Base-by-base conservation (phyloP, 2,797 vertebrate genomes). In the Arrhamphus sclerolepis region DNA sequence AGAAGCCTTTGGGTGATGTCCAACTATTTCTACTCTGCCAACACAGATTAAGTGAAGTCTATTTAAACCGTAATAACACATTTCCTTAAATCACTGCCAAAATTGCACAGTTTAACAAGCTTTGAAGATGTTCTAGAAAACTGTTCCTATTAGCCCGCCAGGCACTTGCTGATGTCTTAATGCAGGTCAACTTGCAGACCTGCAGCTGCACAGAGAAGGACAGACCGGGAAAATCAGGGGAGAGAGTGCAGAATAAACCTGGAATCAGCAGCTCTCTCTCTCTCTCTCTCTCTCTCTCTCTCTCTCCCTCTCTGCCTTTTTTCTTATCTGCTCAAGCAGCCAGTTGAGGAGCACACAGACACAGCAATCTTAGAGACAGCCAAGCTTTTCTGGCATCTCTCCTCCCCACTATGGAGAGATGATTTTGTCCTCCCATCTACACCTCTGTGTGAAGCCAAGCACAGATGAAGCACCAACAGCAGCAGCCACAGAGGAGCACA, bases 71-170 rank as follows among this genome's bases (percentile, higher is more conserved):
- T 85, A 86, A 90, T 75, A 74, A 82, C 82, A 84, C 78, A 87
- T 90, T 91, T 92, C 83, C 80, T 89, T 75, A 89, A 87, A 90
- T 87, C 80, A 57, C 77, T 79, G 89, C 90, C 89, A 89, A 87
- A 80, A 56, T 82, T 81, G 62, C 80, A 63, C 82, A 72, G 71
- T 89, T 86, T 82, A 87, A 85, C 82, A 77, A 77, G 85, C 88
- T 83, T 89, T 89, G 84, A 91, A 86, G 81, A 91, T 82, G 82
- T 62, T 84, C 78, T 73, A 56, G 72, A 87, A 84, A 81, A 71
- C 75, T 49, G 48, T 67, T 78, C 79, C 81, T 77, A 86, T 90
- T 88, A 89, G 83, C 66, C 80, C 73, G 62, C 86, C 86, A 80
- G 74, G 72, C 83, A 80, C 53, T 83, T 88, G 78, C 70, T 89